These are phyloP conservation scores for Trileptium ribeirensis DNA, from an alignment of 2,888 invertebrate species.

Conservation along the genomic window DNA sequence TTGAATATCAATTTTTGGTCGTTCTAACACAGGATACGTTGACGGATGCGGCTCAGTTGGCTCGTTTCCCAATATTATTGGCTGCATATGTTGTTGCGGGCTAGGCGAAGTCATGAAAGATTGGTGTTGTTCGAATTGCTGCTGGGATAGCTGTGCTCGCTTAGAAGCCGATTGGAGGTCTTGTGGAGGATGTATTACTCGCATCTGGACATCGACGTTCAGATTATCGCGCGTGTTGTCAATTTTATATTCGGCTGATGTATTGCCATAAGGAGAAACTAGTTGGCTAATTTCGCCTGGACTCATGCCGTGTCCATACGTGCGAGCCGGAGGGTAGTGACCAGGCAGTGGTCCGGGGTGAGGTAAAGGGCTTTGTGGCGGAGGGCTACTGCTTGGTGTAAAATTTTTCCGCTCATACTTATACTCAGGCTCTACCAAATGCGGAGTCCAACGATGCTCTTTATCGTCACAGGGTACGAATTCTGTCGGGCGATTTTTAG, in stretches of 20 bases:
- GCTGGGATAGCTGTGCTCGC: not conserved
- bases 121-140: not conserved
- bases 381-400: conserved; percentile 34
- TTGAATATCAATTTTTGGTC: conserved; percentile 4
- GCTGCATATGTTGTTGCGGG: not conserved
- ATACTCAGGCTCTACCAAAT: conserved; percentile 44
- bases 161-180: not conserved
- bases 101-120: no score
- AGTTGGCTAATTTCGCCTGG: no score
- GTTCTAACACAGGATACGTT: not conserved
- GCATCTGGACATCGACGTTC: not conserved
- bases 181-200: not conserved
- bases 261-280: not conserved
- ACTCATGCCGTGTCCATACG: no score
- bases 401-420: conserved; percentile 48
- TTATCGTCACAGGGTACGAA: conserved; percentile 15
- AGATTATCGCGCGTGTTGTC: not conserved
- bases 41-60: conserved; percentile 20
- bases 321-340: not conserved
- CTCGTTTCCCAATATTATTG: conserved; percentile 6
- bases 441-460: conserved; percentile 47
- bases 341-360: not conserved
- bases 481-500: not conserved
- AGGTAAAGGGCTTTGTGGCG: not conserved
- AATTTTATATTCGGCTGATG: not conserved